Evolutionary conservation across 35 echinoderm and acorn worm genomes (phyloP).

Genomic region (Chiridota heheva): DNA sequence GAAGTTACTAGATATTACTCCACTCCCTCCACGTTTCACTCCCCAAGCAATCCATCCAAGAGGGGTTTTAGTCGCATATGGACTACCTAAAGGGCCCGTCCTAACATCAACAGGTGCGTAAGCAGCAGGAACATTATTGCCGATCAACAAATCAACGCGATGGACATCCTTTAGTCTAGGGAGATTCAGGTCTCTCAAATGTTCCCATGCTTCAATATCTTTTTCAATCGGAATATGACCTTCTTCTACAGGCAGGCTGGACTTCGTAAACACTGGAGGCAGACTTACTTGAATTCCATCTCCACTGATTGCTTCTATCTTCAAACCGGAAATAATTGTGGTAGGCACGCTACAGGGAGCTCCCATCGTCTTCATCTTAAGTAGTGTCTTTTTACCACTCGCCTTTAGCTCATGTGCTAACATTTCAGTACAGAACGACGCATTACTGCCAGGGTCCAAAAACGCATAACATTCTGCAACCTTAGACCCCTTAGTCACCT

Average conservation of each 20-base stretch:
- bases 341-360: slow-evolving; percentile 10
- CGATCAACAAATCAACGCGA: slow-evolving; percentile 48
- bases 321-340: slow-evolving; percentile 20
- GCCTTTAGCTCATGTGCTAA: background rate
- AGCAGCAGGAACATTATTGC: slow-evolving; percentile 54
- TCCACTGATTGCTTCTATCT: slow-evolving; percentile 11
- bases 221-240: slow-evolving; percentile 38
- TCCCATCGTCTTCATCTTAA: slow-evolving; percentile 41
- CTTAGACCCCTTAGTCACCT: too few species aligned
- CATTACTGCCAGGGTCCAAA: too few species aligned
- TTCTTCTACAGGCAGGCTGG: slow-evolving; percentile 29
- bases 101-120: slow-evolving; percentile 35
- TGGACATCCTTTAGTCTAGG: slow-evolving; percentile 6
- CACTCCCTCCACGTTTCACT: background rate
- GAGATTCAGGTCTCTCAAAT: slow-evolving; percentile 25
- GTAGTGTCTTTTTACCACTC: slow-evolving; percentile 16
- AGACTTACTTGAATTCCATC: slow-evolving; percentile 12
- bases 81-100: slow-evolving; percentile 32
- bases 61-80: slow-evolving; percentile 42
- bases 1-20: slow-evolving; percentile 7
- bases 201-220: too few species aligned
- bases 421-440: background rate
- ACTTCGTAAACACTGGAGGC: slow-evolving; percentile 25
- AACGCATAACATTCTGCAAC: too few species aligned
- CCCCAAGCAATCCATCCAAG: slow-evolving; percentile 46